A percentile compares a stretch with the other conserved stretches of the same genome.
These are phyloP conservation scores for Calonectris borealis DNA, from an alignment of 2,113 vertebrate species.

Conservation along the genomic window DNA sequence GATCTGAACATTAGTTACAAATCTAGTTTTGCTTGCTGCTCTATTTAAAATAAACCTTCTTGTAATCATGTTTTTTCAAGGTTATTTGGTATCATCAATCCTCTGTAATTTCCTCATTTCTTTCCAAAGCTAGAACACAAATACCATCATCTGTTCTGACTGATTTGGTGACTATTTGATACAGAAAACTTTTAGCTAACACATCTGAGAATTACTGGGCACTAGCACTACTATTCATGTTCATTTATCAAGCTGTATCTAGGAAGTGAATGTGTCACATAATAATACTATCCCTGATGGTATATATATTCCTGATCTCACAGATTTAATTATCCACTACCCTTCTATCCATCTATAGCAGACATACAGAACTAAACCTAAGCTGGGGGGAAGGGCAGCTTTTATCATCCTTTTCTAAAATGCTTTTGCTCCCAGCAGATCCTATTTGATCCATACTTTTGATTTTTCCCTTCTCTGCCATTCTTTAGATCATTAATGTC, in stretches of 20 bases:
- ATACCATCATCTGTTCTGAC: not conserved
- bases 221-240: not conserved
- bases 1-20: not conserved
- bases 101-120: not conserved
- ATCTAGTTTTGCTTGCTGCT: not conserved
- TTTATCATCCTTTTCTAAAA: not conserved
- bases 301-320: not conserved
- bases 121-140: not conserved
- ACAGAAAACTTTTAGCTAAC: not conserved
- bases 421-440: not conserved
- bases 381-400: fast-evolving
- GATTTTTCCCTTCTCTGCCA: not conserved
- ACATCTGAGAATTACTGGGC: not conserved
- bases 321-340: not conserved
- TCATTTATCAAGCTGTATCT: not conserved
- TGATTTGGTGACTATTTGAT: not conserved
- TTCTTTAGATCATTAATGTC: not conserved
- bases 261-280: not conserved
- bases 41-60: not conserved
- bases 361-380: not conserved
- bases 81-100: not conserved
- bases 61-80: not conserved
- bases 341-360: not conserved
- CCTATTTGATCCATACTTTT: not conserved
- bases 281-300: not conserved